Percentiles rank a stretch among this genome's conserved stretches.
phyloP scores from a whole-genome alignment of 2,888 invertebrate genomes.

The Myathropa florea region DNA sequence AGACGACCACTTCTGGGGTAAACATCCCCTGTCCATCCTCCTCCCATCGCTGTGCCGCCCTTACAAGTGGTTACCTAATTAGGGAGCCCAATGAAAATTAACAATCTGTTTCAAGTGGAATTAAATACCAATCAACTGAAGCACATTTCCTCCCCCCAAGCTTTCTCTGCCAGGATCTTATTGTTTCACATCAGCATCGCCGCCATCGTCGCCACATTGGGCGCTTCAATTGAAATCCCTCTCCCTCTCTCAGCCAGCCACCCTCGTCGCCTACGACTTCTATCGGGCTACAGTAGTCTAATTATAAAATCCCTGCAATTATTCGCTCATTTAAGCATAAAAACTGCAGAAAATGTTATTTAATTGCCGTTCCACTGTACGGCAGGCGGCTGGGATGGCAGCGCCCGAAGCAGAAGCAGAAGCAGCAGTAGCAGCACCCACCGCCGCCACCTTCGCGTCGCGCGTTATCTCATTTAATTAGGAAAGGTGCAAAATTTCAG shows the following conservation, averaged over 20 bases:
- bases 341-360: conserved; percentile 71
- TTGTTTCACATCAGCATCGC: background rate
- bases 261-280: conserved; percentile 18
- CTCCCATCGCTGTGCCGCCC: background rate
- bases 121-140: conserved; percentile 66
- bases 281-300: conserved; percentile 59
- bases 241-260: background rate
- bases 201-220: background rate
- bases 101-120: conserved; percentile 59
- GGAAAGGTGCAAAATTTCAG: conserved; percentile 68
- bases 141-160: conserved; percentile 24
- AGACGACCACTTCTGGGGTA: background rate
- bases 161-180: background rate
- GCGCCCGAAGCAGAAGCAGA: background rate
- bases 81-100: conserved; percentile 60
- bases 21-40: background rate
- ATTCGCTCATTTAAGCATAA: conserved; percentile 71
- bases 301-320: conserved; percentile 70
- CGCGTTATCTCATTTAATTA: conserved; percentile 69
- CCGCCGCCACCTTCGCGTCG: conserved; percentile 19
- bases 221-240: background rate
- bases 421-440: background rate
- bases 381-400: background rate
- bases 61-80: conserved; percentile 61
- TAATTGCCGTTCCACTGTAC: conserved; percentile 59